Conservation (phyloP, 1,140 invertebrate genomes). For the Pseudomyrmex flavicornis region DNA sequence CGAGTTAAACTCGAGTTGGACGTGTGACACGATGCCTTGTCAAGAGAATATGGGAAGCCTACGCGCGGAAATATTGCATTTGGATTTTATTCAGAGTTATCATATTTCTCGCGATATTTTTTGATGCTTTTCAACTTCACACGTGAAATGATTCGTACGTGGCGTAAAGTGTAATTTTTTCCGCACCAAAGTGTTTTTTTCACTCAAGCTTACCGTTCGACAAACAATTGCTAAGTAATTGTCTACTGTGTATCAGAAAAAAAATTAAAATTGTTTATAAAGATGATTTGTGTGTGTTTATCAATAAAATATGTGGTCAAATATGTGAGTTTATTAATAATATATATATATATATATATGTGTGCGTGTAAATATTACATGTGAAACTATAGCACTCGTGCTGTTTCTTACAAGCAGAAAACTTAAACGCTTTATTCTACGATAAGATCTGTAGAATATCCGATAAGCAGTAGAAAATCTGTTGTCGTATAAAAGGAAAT, state of each 20-base stretch:
- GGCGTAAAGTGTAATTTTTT: background rate
- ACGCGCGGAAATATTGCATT: conserved; percentile 46
- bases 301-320: background rate
- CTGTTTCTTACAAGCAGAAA: too few relatives aligned
- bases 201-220: too few relatives aligned
- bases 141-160: too few relatives aligned
- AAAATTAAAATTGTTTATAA: background rate
- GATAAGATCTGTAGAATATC: background rate
- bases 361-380: too few relatives aligned
- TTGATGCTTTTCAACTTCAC: background rate
- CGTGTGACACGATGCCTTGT: conserved; percentile 42
- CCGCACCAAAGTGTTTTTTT: background rate
- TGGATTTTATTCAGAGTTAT: conserved; percentile 29
- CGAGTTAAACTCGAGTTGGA: conserved; percentile 53
- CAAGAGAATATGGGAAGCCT: conserved; percentile 19
- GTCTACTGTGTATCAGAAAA: too few relatives aligned
- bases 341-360: too few relatives aligned
- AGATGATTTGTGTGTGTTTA: background rate
- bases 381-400: too few relatives aligned
- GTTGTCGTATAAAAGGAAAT: conserved; percentile 11
- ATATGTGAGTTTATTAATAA: too few relatives aligned
- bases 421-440: too few relatives aligned
- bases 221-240: too few relatives aligned
- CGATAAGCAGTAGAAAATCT: conserved; percentile 5
- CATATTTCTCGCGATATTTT: conserved; percentile 16